phyloP scores from a whole-genome alignment of 2,113 vertebrate species.

The Corydoras sp. region DNA sequence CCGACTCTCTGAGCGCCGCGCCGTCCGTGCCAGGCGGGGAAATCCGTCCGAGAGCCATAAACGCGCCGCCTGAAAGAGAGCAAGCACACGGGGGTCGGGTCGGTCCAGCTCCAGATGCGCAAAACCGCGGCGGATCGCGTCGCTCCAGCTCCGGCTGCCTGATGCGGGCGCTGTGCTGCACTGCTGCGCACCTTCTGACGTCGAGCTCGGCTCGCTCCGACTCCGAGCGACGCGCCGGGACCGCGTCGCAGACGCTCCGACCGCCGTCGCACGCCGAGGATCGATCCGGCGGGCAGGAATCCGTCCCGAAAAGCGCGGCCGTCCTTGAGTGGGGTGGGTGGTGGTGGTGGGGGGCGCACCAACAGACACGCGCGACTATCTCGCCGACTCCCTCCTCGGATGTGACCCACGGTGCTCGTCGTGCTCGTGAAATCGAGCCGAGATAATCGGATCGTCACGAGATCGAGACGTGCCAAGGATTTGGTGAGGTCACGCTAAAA shows the following conservation, averaged over 20 bases:
- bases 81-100: slow-evolving; percentile 49
- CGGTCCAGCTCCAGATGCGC: slow-evolving; percentile 58
- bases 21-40: slow-evolving; percentile 86
- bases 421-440: too few species aligned
- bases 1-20: slow-evolving; percentile 83
- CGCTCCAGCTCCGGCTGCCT: slow-evolving; percentile 53
- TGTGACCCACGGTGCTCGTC: too few species aligned
- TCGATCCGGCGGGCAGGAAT: too few species aligned
- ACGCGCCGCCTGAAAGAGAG: slow-evolving; percentile 67
- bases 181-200: slow-evolving; percentile 91
- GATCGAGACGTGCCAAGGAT: too few species aligned
- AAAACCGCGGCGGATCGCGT: slow-evolving; percentile 51
- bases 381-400: too few species aligned
- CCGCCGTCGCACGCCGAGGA: too few species aligned
- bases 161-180: slow-evolving; percentile 80
- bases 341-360: too few species aligned
- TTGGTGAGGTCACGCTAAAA: too few species aligned
- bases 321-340: too few species aligned
- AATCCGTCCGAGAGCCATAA: slow-evolving; percentile 83
- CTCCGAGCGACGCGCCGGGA: slow-evolving; percentile 11
- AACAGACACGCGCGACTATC: too few species aligned
- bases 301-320: too few species aligned
- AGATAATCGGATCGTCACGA: too few species aligned
- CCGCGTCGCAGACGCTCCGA: slow-evolving; percentile 17
- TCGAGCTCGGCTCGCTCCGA: slow-evolving; percentile 76